A percentile compares a stretch with the other conserved stretches of the same genome.
phyloP scores from a whole-genome alignment of 2,797 vertebrate species.

The Todus mexicanus region DNA sequence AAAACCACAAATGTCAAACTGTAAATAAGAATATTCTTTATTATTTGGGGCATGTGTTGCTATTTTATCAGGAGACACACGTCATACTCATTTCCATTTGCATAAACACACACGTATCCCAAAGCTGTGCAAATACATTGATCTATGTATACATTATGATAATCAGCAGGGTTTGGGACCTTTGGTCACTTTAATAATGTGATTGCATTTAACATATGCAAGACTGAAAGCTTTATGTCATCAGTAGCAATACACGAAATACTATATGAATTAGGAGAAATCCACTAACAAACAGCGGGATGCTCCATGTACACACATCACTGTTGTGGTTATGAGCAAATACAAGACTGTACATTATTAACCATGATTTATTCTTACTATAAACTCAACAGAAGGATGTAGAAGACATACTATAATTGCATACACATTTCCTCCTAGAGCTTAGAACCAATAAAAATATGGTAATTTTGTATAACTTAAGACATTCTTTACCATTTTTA shows the following conservation, averaged over 20 bases:
- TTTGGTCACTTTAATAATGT: not conserved
- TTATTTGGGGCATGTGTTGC: not conserved
- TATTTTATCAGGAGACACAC: not conserved
- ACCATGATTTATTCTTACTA: conserved; percentile 62
- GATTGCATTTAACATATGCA: conserved; percentile 22
- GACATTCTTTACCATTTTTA: conserved; percentile 51
- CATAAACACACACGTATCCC: not conserved
- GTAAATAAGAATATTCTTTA: conserved; percentile 17
- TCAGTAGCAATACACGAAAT: conserved; percentile 52
- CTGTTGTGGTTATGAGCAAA: conserved; percentile 64
- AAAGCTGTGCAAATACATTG: not conserved
- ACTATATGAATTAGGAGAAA: conserved; percentile 56
- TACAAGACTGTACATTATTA: conserved; percentile 57
- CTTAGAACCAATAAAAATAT: conserved; percentile 40
- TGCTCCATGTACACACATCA: conserved; percentile 56
- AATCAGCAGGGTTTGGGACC: not conserved
- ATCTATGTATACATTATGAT: not conserved
- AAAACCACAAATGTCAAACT: not conserved
- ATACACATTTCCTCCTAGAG: conserved; percentile 50
- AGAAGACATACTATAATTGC: conserved; percentile 46
- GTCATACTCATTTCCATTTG: not conserved
- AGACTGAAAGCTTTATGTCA: conserved; percentile 16
- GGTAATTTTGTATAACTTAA: conserved; percentile 52
- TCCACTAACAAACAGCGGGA: conserved; percentile 58
- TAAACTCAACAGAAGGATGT: conserved; percentile 49